These are phyloP conservation scores for Loxodonta africana DNA, from an alignment of 2,113 vertebrate genomes.

Conservation along the genomic window DNA sequence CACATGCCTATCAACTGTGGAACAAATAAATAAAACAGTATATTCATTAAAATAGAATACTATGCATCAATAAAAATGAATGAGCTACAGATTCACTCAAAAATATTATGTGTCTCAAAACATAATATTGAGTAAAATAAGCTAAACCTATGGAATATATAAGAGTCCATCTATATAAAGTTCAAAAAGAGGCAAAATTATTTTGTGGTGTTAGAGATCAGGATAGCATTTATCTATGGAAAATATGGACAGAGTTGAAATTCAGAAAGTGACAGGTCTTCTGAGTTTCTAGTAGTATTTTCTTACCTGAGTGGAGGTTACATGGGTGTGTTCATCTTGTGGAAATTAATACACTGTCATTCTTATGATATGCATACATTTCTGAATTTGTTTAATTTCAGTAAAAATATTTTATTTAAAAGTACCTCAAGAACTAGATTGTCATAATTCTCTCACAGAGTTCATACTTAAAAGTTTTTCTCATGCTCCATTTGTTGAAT, in stretches of 20 bases:
- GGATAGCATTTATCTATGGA: too few relatives aligned
- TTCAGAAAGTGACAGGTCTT: neutral
- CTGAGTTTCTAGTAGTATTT: neutral
- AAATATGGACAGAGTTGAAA: neutral
- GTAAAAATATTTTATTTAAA: neutral
- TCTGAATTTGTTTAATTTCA: neutral
- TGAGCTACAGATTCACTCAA: too few relatives aligned
- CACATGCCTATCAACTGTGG: too few relatives aligned
- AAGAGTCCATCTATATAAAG: too few relatives aligned
- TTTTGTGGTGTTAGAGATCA: too few relatives aligned
- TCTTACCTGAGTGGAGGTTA: neutral
- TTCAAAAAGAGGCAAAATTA: too few relatives aligned
- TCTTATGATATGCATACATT: neutral
- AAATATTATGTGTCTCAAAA: too few relatives aligned
- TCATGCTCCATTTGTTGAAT: neutral
- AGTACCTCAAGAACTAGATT: neutral
- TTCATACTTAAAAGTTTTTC: neutral
- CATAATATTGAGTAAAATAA: too few relatives aligned
- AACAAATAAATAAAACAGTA: too few relatives aligned
- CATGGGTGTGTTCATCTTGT: neutral
- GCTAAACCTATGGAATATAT: too few relatives aligned
- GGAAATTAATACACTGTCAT: neutral
- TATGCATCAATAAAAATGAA: too few relatives aligned
- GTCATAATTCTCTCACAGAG: neutral
- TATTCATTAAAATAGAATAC: too few relatives aligned